Conservation (phyloP, 2,113 vertebrate genomes). For the Cheirogaleus medius region DNA sequence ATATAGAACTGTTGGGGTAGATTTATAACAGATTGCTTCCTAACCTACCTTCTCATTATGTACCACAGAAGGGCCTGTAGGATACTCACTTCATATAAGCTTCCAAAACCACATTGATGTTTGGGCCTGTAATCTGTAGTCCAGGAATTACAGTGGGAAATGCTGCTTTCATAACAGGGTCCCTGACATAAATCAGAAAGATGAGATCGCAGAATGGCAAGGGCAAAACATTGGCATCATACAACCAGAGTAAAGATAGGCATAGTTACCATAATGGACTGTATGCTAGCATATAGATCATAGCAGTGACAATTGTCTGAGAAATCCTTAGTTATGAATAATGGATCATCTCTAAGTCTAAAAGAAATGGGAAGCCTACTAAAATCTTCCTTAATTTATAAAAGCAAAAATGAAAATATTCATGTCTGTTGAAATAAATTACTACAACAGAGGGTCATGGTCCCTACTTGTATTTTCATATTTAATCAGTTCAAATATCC, state of each 20-base stretch:
- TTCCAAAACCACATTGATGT: neutral
- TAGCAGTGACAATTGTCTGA: neutral
- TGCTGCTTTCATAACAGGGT: neutral
- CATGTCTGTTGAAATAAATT: neutral
- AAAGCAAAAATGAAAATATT: neutral
- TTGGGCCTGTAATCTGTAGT: neutral
- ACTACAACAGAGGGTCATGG: neutral
- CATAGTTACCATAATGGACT: neutral
- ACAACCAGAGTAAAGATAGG: neutral
- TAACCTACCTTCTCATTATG: neutral
- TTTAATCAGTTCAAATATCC: neutral
- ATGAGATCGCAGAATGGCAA: neutral
- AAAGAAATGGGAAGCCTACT: neutral
- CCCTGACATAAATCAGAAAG: neutral
- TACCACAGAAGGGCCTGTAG: neutral
- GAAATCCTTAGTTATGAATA: neutral
- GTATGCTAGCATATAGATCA: too few species aligned
- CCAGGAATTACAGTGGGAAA: neutral
- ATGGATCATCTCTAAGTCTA: neutral
- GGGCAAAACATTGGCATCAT: neutral
- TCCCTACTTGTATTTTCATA: neutral
- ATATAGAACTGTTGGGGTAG: neutral
- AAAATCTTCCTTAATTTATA: neutral
- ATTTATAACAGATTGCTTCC: neutral
- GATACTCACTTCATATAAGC: neutral